These are phyloP conservation scores for Epizoanthus stellaris DNA, from an alignment of 92 coral and sea anemone species.

Conservation along the genomic window DNA sequence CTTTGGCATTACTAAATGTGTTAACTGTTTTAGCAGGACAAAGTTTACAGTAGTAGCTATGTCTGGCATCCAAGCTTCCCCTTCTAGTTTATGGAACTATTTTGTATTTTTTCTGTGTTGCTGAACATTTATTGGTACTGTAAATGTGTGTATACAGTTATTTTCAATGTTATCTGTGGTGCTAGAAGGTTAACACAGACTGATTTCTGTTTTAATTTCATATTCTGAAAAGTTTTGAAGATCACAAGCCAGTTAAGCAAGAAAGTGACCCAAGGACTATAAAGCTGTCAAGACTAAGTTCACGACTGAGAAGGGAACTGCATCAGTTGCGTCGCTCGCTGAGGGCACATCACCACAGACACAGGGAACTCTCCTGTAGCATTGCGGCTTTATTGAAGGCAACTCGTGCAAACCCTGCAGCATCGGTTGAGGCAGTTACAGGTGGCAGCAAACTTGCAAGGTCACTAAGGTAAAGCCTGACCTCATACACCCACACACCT, in stretches of 20 bases:
- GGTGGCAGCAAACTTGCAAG: slow-evolving; percentile 42
- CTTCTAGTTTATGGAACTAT: background rate
- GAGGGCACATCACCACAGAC: slow-evolving; percentile 70
- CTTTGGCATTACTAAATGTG: too few relatives aligned
- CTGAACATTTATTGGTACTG: too few relatives aligned
- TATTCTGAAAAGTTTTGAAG: slow-evolving; percentile 3
- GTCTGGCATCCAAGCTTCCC: background rate
- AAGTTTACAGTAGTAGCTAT: background rate
- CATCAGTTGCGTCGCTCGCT: slow-evolving; percentile 84
- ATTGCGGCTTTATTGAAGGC: slow-evolving; percentile 81
- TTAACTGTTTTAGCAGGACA: too few relatives aligned
- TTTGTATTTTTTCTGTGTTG: background rate
- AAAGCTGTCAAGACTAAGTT: slow-evolving; percentile 81
- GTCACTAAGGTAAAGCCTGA: slow-evolving; percentile 13
- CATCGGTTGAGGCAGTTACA: slow-evolving; percentile 78
- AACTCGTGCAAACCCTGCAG: slow-evolving; percentile 75
- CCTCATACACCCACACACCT: too few relatives aligned
- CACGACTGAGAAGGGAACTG: slow-evolving; percentile 80
- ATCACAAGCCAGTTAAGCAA: slow-evolving; percentile 26
- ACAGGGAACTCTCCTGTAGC: slow-evolving; percentile 70
- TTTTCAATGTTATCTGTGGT: too few relatives aligned
- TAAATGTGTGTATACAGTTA: too few relatives aligned
- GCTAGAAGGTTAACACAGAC: background rate
- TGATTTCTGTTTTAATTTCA: background rate
- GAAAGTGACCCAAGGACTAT: slow-evolving; percentile 73